Evolutionary conservation across 2,888 invertebrate species (phyloP).

Genomic region (Taphrorychus bicolor): DNA sequence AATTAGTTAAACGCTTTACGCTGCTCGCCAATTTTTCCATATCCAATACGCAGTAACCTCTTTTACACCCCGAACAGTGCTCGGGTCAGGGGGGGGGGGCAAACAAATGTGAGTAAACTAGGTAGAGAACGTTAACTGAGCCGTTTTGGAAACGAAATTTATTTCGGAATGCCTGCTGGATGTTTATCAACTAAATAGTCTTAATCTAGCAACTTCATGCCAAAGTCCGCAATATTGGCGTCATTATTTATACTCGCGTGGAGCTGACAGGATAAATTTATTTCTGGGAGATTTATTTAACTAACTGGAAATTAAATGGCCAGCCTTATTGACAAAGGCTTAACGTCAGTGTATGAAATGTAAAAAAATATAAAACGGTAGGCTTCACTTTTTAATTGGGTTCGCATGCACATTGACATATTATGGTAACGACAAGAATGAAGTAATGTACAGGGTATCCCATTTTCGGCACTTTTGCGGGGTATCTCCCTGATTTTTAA

Average conservation of each 20-base stretch:
- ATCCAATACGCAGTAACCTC: background rate
- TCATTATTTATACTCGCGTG: conserved; percentile 11
- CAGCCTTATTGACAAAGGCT: background rate
- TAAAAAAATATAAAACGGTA: too few relatives aligned
- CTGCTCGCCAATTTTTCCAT: background rate
- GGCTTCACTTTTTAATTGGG: too few relatives aligned
- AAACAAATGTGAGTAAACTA: background rate
- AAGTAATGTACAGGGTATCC: too few relatives aligned
- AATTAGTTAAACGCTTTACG: background rate
- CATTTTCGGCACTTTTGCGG: too few relatives aligned
- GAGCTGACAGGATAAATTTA: conserved; percentile 16
- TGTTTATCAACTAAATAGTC: conserved; percentile 16
- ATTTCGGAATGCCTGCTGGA: background rate
- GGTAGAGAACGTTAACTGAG: background rate
- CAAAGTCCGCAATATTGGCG: conserved; percentile 13
- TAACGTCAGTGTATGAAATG: background rate
- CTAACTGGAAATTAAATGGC: background rate
- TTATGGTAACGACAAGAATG: too few relatives aligned
- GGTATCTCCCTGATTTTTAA: too few relatives aligned
- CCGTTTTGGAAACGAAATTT: background rate
- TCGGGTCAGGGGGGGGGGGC: too few relatives aligned
- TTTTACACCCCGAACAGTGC: background rate
- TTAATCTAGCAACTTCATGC: conserved; percentile 15
- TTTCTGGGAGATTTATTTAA: conserved; percentile 1
- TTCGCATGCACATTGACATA: too few relatives aligned